These are phyloP conservation scores for Xerus inauris DNA, from an alignment of 2,113 vertebrate genomes.

Conservation along the genomic window DNA sequence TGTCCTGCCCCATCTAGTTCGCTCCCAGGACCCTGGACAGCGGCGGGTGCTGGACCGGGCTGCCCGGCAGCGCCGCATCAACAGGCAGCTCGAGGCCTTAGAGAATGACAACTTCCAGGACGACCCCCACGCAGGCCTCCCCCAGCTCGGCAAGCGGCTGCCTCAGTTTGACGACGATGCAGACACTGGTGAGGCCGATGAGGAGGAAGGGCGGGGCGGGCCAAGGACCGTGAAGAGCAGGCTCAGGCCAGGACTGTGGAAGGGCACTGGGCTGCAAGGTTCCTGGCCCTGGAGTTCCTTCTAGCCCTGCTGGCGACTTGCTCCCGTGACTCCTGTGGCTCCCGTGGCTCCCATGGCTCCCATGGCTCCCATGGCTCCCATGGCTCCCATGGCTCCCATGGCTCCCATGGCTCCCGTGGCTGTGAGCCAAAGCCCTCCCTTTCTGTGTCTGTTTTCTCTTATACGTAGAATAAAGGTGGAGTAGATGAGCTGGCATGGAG, in stretches of 20 bases:
- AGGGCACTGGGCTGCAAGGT: neutral
- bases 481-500: neutral
- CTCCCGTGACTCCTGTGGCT: no score
- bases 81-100: slow-evolving; percentile 92
- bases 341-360: no score
- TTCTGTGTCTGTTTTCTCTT: neutral
- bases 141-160: slow-evolving; percentile 89
- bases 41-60: slow-evolving; percentile 92
- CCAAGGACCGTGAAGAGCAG: neutral
- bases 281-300: neutral
- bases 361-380: no score
- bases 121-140: slow-evolving; percentile 92
- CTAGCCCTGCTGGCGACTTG: neutral
- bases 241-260: neutral
- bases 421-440: neutral
- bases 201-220: no score
- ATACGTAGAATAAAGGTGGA: neutral
- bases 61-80: slow-evolving; percentile 90
- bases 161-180: slow-evolving; percentile 93
- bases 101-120: slow-evolving; percentile 97
- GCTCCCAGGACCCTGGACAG: slow-evolving; percentile 91
- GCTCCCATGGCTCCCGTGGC: neutral
- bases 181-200: slow-evolving; percentile 86
- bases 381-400: no score
- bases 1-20: slow-evolving; percentile 75